Evolutionary conservation across 2,888 invertebrate species (phyloP).

Genomic region (Nomada lathburiana): DNA sequence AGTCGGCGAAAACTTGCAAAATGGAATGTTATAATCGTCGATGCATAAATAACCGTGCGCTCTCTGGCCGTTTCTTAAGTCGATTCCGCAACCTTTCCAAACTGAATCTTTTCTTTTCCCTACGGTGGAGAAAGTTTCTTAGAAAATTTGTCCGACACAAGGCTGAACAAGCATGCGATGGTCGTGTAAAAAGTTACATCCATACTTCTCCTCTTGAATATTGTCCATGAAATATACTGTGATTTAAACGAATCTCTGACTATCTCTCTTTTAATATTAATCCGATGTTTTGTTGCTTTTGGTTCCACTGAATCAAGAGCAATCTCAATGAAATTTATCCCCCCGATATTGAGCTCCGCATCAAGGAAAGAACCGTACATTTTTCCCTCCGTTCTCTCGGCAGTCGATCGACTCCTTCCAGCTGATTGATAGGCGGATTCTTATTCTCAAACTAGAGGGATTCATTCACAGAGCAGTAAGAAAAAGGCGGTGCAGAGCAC

Average conservation of each 20-base stretch:
- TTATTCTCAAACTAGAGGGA: conserved; percentile 28
- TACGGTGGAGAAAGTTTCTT: neutral
- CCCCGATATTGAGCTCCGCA: too few species aligned
- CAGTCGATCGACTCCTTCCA: conserved; percentile 18
- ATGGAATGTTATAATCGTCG: conserved; percentile 19
- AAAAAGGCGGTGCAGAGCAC: conserved; percentile 36
- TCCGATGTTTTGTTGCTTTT: neutral
- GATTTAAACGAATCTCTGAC: too few species aligned
- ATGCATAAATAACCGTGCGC: conserved; percentile 20
- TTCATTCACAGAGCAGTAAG: conserved; percentile 64
- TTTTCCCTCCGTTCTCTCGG: neutral
- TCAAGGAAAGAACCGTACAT: neutral
- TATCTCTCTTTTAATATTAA: neutral
- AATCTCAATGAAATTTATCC: neutral
- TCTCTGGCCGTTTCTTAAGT: neutral
- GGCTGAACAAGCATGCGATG: conserved; percentile 13
- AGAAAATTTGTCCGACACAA: neutral
- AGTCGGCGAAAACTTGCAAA: conserved; percentile 36
- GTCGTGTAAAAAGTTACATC: neutral
- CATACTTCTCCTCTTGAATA: neutral
- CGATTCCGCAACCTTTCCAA: neutral
- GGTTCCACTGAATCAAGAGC: too few species aligned
- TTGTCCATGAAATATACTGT: neutral
- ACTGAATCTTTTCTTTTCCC: neutral
- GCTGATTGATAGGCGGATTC: conserved; percentile 36